Evolutionary conservation across 2,797 vertebrate species (phyloP), one percentile per base, ranked within the genome.

Genomic region (Lerista edwardsae): DNA sequence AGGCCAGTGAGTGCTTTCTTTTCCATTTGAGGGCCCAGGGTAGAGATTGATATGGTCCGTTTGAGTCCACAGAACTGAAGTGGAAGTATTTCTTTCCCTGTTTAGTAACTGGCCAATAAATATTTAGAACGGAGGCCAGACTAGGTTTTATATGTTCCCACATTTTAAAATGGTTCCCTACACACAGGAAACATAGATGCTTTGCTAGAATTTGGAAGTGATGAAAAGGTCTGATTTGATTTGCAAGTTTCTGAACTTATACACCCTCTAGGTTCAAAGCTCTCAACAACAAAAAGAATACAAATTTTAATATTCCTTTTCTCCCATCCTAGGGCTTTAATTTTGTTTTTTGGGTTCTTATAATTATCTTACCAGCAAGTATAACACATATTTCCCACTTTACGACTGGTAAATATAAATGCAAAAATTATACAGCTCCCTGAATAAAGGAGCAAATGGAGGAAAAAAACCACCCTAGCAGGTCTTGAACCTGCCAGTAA

Each of bases 331-430:
- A 80, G 79, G 75, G 72, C 87, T 92, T 91, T 90, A 92, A 91
- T 84, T 92, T 88, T 83, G 39, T 31, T 91, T 84, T 82, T 0
- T 15, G 57, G 31, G 19, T 85, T 90, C 72, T 93, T 94, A 91
- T 86, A 88, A 89, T 91, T 90, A 91, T 87, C 91, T 93, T 88
- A 86, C 78, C 89, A 85, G 89, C 91, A 84, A 62, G 83, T 75
- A 67, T 36, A 86, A 74, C 84, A 85, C 83, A 90, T 77, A 29
- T 85, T 87, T 91, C 76, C 84, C 71, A 51, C 78, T 93, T 93
- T 87, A 91, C 19, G 36, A 86, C 4, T 73, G 75, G 91, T 84
- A 95, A 94, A 92, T 90, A 92, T 65, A 93, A 93, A 89, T 86
- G 88, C 80, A 89, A 75, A 91, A 87, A 92, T 94, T 92, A 91